Conservation (phyloP, 2,797 vertebrate genomes). For the Pseudomugil gertrudae region DNA sequence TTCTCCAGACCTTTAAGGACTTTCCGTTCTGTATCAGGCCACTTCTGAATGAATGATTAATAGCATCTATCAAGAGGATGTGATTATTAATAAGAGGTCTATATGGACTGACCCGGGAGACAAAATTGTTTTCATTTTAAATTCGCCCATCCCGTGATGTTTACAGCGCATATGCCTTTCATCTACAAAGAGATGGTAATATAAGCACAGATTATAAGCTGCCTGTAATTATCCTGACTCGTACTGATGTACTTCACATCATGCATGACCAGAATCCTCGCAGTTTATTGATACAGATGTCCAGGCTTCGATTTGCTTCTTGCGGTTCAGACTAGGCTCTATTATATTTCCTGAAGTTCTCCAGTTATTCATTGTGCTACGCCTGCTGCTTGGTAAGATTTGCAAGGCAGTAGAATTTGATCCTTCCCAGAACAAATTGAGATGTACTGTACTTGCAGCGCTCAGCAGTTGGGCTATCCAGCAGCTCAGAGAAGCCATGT, state of each 20-base stretch:
- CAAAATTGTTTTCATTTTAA: conserved; percentile 10
- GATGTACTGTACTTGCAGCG: conserved; percentile 75
- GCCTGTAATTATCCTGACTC: conserved; percentile 53
- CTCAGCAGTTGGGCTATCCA: conserved; percentile 73
- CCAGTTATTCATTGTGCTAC: conserved; percentile 57
- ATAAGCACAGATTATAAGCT: conserved; percentile 24
- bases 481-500: conserved; percentile 68
- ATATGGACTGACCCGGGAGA: conserved; percentile 19
- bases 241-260: conserved; percentile 44
- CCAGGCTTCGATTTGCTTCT: conserved; percentile 39
- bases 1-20: conserved; percentile 65
- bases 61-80: conserved; percentile 45
- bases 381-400: conserved; percentile 63
- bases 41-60: conserved; percentile 68
- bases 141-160: conserved; percentile 17
- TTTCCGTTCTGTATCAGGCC: conserved; percentile 40
- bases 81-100: conserved; percentile 60
- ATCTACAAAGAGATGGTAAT: conserved; percentile 23
- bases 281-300: conserved; percentile 53
- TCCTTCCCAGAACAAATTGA: conserved; percentile 77
- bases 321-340: conserved; percentile 53
- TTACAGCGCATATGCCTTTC: conserved; percentile 26
- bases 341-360: conserved; percentile 63
- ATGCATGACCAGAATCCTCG: conserved; percentile 33
- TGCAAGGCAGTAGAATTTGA: conserved; percentile 78